phyloP scores from a whole-genome alignment of 2,113 vertebrate genomes.

The Chaenogobius annularis region DNA sequence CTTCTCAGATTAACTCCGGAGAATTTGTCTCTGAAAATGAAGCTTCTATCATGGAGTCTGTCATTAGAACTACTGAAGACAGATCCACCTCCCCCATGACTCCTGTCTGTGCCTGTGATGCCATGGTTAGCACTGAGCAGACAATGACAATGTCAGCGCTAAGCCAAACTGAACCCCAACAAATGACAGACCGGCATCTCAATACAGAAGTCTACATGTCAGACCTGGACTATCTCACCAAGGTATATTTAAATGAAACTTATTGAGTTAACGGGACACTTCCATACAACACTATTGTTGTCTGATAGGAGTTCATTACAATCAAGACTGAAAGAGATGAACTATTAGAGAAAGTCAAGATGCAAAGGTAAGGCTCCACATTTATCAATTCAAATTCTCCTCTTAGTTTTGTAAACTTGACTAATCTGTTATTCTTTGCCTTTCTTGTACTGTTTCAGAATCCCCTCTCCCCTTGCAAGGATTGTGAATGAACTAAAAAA shows the following conservation, averaged over 20 bases:
- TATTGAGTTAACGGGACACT: neutral
- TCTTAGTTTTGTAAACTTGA: neutral
- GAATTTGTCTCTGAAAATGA: neutral
- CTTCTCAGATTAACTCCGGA: neutral
- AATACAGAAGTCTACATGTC: conserved; percentile 65
- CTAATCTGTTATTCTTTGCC: neutral
- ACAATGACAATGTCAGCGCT: neutral
- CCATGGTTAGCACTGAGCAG: conserved; percentile 15
- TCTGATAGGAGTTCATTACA: conserved; percentile 64
- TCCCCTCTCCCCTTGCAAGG: conserved; percentile 14
- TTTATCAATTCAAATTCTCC: neutral
- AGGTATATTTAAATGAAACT: conserved; percentile 41
- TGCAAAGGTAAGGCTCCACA: conserved; percentile 46
- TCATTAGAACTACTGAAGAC: conserved; percentile 10
- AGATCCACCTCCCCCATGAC: conserved; percentile 6
- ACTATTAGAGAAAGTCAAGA: conserved; percentile 21
- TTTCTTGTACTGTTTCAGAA: conserved; percentile 36
- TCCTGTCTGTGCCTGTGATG: neutral
- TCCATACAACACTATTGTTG: neutral
- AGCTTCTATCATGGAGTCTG: neutral
- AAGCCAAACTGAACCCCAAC: conserved; percentile 46
- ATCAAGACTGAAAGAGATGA: conserved; percentile 38
- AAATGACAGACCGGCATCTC: conserved; percentile 53
- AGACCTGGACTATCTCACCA: conserved; percentile 63
- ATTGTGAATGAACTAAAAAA: conserved; percentile 43